phyloP scores from a whole-genome alignment of 2,797 vertebrate species.

The Bovichtus variegatus region DNA sequence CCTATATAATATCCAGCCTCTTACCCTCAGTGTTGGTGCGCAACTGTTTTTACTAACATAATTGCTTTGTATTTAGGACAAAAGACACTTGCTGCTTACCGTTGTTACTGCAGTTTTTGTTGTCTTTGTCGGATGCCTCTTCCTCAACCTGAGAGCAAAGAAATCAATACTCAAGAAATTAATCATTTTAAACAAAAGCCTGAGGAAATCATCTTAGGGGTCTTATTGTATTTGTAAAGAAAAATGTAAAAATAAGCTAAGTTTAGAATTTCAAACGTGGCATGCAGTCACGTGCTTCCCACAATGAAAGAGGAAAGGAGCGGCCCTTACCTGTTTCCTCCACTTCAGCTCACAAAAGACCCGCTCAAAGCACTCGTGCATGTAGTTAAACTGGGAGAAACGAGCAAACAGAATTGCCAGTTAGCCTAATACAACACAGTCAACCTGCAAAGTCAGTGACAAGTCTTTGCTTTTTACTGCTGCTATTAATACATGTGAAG shows the following conservation, averaged over 20 bases:
- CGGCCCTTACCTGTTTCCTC: constrained; percentile 94
- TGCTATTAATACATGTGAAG: neutral
- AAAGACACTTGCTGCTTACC: constrained; percentile 64
- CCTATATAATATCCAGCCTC: constrained; percentile 20
- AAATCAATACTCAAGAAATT: constrained; percentile 13
- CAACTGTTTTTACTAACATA: neutral
- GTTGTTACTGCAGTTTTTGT: constrained; percentile 91
- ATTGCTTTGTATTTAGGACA: constrained; percentile 4
- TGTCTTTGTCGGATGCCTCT: constrained; percentile 91
- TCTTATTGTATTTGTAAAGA: constrained; percentile 20
- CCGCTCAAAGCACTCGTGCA: constrained; percentile 98
- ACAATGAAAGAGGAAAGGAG: constrained; percentile 79
- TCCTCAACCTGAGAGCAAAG: constrained; percentile 86
- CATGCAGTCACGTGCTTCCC: constrained; percentile 44
- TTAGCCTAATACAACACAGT: neutral
- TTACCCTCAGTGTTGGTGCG: neutral
- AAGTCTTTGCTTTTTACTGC: neutral
- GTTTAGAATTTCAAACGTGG: constrained; percentile 64
- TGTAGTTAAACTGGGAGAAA: constrained; percentile 94
- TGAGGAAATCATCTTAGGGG: neutral
- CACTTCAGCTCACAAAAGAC: constrained; percentile 98
- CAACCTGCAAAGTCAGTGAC: neutral
- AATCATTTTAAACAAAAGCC: neutral
- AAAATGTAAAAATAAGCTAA: constrained; percentile 17
- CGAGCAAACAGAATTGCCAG: constrained; percentile 24